Evolutionary conservation across 2,113 vertebrate genomes (phyloP).

Genomic region (Odobenus rosmarus): DNA sequence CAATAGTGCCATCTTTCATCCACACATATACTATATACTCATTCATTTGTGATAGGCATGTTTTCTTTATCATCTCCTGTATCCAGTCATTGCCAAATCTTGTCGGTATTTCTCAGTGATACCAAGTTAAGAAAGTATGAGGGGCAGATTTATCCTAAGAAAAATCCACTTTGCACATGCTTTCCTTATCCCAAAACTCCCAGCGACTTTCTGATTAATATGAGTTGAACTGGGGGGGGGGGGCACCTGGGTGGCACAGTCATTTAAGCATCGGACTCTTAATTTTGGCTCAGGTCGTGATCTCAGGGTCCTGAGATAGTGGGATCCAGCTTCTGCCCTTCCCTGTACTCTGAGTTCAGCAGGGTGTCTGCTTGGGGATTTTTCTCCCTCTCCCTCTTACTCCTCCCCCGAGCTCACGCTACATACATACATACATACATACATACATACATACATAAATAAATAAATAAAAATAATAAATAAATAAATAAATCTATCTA

Average conservation of each 20-base stretch:
- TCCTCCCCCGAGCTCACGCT: neutral
- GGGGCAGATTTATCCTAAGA: neutral
- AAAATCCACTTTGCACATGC: neutral
- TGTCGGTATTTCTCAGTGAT: neutral
- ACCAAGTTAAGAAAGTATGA: neutral
- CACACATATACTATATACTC: neutral
- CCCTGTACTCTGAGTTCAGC: neutral
- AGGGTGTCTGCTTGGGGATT: neutral
- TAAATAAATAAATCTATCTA: no score
- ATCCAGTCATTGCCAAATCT: neutral
- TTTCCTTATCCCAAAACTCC: neutral
- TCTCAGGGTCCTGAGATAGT: neutral
- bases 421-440: no score
- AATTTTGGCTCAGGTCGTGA: neutral
- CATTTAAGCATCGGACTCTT: neutral
- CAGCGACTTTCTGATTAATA: neutral
- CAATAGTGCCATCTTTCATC: neutral
- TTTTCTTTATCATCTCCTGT: neutral
- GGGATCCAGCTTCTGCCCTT: neutral
- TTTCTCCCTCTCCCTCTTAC: neutral
- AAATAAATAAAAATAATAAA: neutral
- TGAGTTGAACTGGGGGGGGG: neutral
- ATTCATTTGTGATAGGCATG: neutral
- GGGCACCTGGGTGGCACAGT: neutral
- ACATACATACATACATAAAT: no score